Conservation (phyloP, 53 echinoderm and acorn worm species). For the Patiria pectinifera region DNA sequence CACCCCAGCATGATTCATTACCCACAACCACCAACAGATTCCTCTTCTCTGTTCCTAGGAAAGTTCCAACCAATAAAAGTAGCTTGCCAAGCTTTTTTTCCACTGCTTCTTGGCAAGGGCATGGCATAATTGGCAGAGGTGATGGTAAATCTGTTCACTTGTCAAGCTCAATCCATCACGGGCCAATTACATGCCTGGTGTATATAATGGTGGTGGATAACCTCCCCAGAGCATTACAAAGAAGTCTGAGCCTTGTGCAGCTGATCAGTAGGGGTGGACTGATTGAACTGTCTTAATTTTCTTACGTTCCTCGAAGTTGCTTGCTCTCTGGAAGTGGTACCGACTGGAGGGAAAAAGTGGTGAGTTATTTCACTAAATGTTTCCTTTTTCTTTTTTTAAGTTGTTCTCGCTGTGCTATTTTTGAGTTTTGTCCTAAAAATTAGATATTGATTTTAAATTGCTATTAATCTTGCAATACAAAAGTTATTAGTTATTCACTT, state of each 20-base stretch:
- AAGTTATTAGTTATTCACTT: no score
- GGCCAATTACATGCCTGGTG: slow-evolving; percentile 1
- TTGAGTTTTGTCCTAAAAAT: no score
- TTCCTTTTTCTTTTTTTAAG: no score
- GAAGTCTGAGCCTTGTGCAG: not conserved
- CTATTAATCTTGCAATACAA: no score
- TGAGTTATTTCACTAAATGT: no score
- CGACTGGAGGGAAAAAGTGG: no score
- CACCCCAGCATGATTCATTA: slow-evolving; percentile 8
- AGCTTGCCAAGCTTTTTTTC: not conserved
- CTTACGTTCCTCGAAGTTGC: not conserved
- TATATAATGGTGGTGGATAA: not conserved
- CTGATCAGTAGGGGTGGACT: not conserved
- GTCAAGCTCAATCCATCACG: slow-evolving; percentile 36
- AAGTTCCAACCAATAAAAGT: not conserved
- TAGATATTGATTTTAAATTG: no score
- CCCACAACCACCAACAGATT: not conserved
- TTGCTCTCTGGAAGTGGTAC: no score
- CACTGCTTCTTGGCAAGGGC: slow-evolving; percentile 22
- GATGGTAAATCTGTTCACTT: slow-evolving; percentile 22
- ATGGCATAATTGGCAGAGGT: slow-evolving; percentile 32
- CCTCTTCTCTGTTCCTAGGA: not conserved
- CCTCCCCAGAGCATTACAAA: not conserved
- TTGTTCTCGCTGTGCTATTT: no score
- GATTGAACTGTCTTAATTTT: not conserved